A percentile compares a stretch with the other conserved stretches of the same genome.
phyloP scores from a whole-genome alignment of 2,113 vertebrate genomes.

The Apus apus region DNA sequence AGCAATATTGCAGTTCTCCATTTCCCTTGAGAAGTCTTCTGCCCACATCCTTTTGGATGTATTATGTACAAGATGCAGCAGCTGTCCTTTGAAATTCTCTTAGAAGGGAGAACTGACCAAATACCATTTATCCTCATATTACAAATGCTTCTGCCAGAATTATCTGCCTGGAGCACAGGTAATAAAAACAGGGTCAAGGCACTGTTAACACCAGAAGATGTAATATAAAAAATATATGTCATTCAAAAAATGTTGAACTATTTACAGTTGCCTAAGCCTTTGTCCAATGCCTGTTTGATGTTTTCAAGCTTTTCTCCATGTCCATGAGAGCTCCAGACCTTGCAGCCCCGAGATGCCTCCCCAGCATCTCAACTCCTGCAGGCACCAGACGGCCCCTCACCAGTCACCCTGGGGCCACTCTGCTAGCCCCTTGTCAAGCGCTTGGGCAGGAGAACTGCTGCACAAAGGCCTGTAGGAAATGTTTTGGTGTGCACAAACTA shows the following conservation, averaged over 20 bases:
- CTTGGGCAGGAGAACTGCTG: neutral
- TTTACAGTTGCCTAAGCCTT: neutral
- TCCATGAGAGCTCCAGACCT: neutral
- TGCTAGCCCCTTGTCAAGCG: neutral
- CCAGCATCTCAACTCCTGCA: neutral
- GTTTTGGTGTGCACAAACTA: neutral
- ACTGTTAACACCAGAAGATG: neutral
- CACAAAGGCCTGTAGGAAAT: neutral
- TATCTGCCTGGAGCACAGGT: neutral
- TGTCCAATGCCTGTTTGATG: neutral
- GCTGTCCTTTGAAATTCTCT: neutral
- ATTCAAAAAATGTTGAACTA: neutral
- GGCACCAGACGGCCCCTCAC: neutral
- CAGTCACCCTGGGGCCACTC: neutral
- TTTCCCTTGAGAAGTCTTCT: conserved; percentile 12
- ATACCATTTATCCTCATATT: neutral
- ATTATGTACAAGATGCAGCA: neutral
- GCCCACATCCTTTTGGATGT: neutral
- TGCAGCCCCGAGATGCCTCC: neutral
- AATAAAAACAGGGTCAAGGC: neutral
- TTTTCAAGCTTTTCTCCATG: neutral
- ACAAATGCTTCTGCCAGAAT: neutral
- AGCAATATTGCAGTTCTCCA: neutral
- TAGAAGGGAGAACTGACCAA: neutral
- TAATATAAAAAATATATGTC: neutral